These are phyloP conservation scores for Elachura formosa DNA, from an alignment of 2,113 vertebrate species.

Conservation along the genomic window DNA sequence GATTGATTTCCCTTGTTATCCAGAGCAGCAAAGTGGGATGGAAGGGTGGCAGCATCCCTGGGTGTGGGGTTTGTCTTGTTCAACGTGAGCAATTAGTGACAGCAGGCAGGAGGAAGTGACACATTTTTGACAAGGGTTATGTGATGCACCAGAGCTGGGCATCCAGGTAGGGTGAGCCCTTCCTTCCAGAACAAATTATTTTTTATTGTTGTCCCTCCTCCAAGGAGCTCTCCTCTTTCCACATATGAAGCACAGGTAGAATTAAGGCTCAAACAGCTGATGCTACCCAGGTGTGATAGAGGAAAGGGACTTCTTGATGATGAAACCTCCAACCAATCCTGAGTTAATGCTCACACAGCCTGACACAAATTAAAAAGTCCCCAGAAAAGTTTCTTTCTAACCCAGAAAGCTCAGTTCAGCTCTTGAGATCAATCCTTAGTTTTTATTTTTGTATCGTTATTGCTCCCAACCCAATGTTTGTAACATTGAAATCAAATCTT, in stretches of 20 bases:
- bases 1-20: slow-evolving; percentile 31
- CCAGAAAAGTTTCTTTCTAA: neutral
- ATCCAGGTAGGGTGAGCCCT: neutral
- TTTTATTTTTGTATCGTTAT: neutral
- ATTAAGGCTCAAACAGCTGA: neutral
- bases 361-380: neutral
- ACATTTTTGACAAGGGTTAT: neutral
- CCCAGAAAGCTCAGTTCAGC: neutral
- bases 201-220: neutral
- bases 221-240: neutral
- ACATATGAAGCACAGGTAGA: neutral
- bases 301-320: neutral
- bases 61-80: neutral
- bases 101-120: neutral
- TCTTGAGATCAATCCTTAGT: neutral
- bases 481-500: rapidly evolving
- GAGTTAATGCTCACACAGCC: neutral
- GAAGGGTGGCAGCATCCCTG: neutral
- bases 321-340: neutral
- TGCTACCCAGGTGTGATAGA: neutral
- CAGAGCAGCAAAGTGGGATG: neutral
- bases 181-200: neutral
- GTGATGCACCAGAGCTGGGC: neutral
- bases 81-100: rapidly evolving
- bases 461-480: neutral